These are phyloP conservation scores for Schlechtendalia chinensis DNA, from an alignment of 1,140 invertebrate genomes.

Conservation along the genomic window DNA sequence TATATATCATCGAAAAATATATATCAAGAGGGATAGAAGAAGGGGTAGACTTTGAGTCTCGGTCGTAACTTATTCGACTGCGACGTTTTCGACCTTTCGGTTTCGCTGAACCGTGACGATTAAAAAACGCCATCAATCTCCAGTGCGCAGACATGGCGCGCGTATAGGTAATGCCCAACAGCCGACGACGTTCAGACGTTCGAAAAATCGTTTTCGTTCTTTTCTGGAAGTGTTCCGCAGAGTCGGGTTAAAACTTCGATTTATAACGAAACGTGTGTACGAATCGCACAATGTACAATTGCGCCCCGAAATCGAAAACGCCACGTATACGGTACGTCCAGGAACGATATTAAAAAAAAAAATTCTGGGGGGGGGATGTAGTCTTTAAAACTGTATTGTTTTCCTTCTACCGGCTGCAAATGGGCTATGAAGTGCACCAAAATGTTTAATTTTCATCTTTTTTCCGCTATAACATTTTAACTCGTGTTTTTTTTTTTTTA, in stretches of 20 bases:
- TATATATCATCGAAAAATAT: constrained; percentile 17
- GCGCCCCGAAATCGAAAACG: too few relatives aligned
- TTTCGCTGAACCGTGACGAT: constrained; percentile 11
- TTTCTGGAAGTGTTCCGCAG: background rate
- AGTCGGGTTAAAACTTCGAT: background rate
- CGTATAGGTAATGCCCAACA: background rate
- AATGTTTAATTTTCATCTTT: too few relatives aligned
- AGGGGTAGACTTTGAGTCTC: constrained; percentile 16
- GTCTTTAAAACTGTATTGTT: too few relatives aligned
- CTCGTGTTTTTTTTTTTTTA: too few relatives aligned
- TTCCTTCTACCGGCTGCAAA: too few relatives aligned
- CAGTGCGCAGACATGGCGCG: background rate
- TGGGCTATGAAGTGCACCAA: too few relatives aligned
- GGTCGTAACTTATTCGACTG: constrained; percentile 12
- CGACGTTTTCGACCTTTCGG: constrained; percentile 4
- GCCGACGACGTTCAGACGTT: background rate
- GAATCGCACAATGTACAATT: too few relatives aligned
- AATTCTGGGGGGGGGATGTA: too few relatives aligned
- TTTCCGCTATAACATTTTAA: too few relatives aligned
- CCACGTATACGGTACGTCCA: too few relatives aligned
- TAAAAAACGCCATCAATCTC: constrained; percentile 28
- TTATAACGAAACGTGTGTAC: background rate
- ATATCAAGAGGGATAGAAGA: background rate
- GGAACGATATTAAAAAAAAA: too few relatives aligned
- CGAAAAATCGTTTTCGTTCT: constrained; percentile 3